phyloP scores from a whole-genome alignment of 2,113 vertebrate genomes.

The Corvus hawaiiensis region DNA sequence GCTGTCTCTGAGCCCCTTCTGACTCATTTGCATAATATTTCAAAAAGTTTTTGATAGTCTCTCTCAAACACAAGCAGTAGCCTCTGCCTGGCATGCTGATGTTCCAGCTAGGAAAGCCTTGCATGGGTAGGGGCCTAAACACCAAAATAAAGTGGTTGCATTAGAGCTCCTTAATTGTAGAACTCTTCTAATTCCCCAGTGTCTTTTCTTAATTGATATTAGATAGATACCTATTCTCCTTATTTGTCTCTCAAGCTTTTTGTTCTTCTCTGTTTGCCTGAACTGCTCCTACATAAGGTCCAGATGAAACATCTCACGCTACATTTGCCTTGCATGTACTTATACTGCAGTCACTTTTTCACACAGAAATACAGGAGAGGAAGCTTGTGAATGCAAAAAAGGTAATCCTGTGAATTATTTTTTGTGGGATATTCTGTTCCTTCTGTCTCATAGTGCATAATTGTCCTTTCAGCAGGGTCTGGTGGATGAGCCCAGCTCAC shows the following conservation, averaged over 20 bases:
- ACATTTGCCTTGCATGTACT: accelerated
- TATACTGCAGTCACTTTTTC: neutral
- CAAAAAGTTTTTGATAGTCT: neutral
- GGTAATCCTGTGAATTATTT: neutral
- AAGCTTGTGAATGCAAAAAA: neutral
- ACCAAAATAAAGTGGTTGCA: neutral
- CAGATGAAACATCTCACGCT: neutral
- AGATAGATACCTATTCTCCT: neutral
- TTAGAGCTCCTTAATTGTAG: neutral
- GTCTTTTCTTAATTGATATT: neutral
- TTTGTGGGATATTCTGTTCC: neutral
- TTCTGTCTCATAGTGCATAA: neutral
- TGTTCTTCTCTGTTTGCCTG: neutral
- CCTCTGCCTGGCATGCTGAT: neutral
- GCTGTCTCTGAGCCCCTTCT: neutral
- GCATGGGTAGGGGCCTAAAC: neutral
- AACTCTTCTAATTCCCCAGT: neutral
- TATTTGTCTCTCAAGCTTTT: neutral
- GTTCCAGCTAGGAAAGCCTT: neutral
- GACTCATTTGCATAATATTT: neutral
- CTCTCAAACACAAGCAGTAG: neutral
- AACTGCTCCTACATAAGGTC: neutral
- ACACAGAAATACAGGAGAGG: neutral
- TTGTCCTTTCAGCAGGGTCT: neutral
- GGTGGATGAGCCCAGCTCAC: neutral